Percentiles rank a stretch among this genome's conserved stretches.
phyloP scores from a whole-genome alignment of 2,888 invertebrate genomes.

The Ischnus inquisitorius region DNA sequence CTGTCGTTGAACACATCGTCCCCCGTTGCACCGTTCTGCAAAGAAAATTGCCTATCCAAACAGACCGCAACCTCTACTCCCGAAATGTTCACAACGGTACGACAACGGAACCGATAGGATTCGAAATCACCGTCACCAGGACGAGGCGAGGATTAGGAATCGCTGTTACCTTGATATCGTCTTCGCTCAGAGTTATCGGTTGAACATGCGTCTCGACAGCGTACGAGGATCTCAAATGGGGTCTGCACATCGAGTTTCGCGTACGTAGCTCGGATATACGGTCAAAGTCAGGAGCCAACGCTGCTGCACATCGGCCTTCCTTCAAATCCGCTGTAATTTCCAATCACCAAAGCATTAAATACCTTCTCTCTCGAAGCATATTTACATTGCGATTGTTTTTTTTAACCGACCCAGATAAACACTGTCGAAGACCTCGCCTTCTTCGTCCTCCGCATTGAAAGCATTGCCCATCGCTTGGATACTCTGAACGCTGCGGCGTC shows the following conservation, averaged over 20 bases:
- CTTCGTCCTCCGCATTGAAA: slow-evolving; percentile 90
- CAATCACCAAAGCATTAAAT: neutral
- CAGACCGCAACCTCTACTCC: slow-evolving; percentile 20
- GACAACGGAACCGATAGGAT: slow-evolving; percentile 18
- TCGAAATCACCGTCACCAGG: neutral
- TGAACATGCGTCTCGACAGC: slow-evolving; percentile 93
- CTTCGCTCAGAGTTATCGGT: slow-evolving; percentile 87
- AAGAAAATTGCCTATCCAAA: slow-evolving; percentile 52
- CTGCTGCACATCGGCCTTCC: slow-evolving; percentile 86
- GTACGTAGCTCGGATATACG: slow-evolving; percentile 91
- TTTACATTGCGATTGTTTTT: neutral
- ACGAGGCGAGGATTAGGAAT: neutral
- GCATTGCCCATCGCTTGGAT: slow-evolving; percentile 83
- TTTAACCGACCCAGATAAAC: slow-evolving; percentile 88
- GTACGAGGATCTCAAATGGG: slow-evolving; percentile 94
- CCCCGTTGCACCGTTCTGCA: slow-evolving; percentile 77
- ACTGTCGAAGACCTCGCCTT: slow-evolving; percentile 94
- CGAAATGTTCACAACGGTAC: too few species aligned
- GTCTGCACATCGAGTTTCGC: slow-evolving; percentile 93
- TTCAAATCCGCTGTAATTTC: slow-evolving; percentile 85
- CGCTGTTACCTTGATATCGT: slow-evolving; percentile 88
- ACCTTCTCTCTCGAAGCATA: neutral
- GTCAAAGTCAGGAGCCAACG: slow-evolving; percentile 80
- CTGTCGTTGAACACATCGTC: slow-evolving; percentile 84
- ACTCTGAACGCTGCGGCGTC: slow-evolving; percentile 79